Evolutionary conservation across 2,888 invertebrate genomes (phyloP).

Genomic region (Pseudanteris insignis): DNA sequence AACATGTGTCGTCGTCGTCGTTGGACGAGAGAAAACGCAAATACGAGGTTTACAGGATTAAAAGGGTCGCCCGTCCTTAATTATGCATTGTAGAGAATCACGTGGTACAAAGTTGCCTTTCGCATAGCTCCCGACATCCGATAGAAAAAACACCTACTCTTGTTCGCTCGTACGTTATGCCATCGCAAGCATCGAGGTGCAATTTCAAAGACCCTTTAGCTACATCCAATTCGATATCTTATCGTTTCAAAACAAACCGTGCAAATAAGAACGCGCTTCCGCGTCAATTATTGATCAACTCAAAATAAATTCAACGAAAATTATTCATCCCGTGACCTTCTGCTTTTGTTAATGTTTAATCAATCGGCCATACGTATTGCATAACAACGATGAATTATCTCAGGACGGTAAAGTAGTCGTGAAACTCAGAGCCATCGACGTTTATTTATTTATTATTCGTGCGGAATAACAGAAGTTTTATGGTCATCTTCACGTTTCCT

Average conservation of each 20-base stretch:
- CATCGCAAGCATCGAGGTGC: constrained; percentile 22
- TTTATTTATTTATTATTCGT: too few species aligned
- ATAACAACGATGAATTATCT: too few species aligned
- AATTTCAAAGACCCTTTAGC: constrained; percentile 37
- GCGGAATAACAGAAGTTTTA: too few species aligned
- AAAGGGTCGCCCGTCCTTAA: constrained; percentile 58
- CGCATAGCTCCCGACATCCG: constrained; percentile 25
- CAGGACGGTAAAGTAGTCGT: too few species aligned
- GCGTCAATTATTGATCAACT: constrained; percentile 18
- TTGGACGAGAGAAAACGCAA: constrained; percentile 55
- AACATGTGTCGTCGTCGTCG: constrained; percentile 44
- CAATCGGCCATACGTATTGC: too few species aligned
- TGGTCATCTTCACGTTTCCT: too few species aligned
- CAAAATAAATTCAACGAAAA: too few species aligned
- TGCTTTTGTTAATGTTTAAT: too few species aligned
- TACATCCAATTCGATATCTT: constrained; percentile 37
- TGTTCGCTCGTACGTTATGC: constrained; percentile 36
- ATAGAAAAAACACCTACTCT: constrained; percentile 39
- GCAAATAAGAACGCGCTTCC: constrained; percentile 14
- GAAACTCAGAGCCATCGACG: too few species aligned
- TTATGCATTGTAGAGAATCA: constrained; percentile 57
- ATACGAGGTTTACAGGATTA: constrained; percentile 55
- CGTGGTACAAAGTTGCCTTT: constrained; percentile 46
- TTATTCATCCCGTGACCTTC: too few species aligned
- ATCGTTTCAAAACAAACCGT: constrained; percentile 30